Evolutionary conservation across 2,113 vertebrate genomes (phyloP), one percentile per base, ranked within the genome.

Genomic region (Dasyurus viverrinus): DNA sequence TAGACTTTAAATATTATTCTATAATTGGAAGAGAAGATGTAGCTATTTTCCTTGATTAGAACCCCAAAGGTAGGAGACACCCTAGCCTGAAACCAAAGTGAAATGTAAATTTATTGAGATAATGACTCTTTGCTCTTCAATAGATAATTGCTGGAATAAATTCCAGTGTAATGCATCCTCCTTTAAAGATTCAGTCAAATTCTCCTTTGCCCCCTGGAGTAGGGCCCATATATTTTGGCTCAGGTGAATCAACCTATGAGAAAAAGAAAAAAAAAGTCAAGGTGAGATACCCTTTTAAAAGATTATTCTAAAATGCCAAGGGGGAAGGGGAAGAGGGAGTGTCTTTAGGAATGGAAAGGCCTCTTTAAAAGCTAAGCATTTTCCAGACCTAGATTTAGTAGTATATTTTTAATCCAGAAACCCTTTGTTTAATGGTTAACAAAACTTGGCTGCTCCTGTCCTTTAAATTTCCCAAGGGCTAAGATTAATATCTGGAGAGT

Each of bases 381-480:
- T 97, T 96, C 93, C 55, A 96, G 93, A 94, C 36, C 54, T 25
- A 93, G 42, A 91, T 90, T 96, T 94, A 95, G 76, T 96, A 97
- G 57, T 92, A 57, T 60, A 96, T 96, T 96, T 97, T 97, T 97
- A 95, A 97, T 97, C 91, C 90, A 97, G 93, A 94, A 97, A 97
- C 96, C 90, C 91, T 96, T 97, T 97, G 96, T 96, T 97, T 98
- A 98, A 97, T 98, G 97, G 97, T 97, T 97, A 97, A 97, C 96
- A 92, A 92, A 94, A 96, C 96, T 96, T 97, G 96, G 97, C 96
- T 96, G 95, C 94, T 96, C 53, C 91, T 95, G 54, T 95, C 92
- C 96, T 97, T 97, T 96, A 96, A 97, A 95, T 54, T 48, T 93
- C 90, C 94, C 93, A 93, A 95, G 94, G 94, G 93, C 96, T 91